Conservation (phyloP, 2,888 invertebrate genomes). For the Diarsia brunnea region DNA sequence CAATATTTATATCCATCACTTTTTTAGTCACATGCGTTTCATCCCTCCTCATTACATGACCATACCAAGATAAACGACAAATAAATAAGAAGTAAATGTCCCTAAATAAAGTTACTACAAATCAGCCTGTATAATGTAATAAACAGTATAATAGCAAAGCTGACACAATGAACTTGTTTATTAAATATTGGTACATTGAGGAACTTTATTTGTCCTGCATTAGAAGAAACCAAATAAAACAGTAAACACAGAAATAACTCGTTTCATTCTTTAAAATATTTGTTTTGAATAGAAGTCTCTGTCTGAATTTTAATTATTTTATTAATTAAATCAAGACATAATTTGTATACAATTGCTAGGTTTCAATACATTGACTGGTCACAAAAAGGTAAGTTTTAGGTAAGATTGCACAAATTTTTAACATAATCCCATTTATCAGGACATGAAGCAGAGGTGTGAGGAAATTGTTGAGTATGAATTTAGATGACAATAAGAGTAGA, state of each 20-base stretch:
- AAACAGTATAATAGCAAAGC: conserved; percentile 1
- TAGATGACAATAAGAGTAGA: no score
- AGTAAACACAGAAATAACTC: background rate
- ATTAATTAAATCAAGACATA: background rate
- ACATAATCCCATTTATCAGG: no score
- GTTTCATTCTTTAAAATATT: conserved; percentile 23
- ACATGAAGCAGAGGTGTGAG: no score
- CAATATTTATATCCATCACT: no score
- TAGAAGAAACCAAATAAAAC: background rate
- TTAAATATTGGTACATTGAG: background rate
- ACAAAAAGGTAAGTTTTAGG: background rate
- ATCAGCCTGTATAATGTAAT: conserved; percentile 7
- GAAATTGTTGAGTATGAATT: no score
- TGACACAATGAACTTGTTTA: background rate
- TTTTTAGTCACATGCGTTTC: no score
- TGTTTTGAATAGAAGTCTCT: background rate
- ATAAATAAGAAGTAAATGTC: no score
- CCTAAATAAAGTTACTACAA: background rate
- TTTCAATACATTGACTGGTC: background rate
- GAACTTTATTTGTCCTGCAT: conserved; percentile 31
- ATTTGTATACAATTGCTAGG: no score
- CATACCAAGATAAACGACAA: no score
- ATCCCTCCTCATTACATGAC: no score
- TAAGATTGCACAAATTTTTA: background rate
- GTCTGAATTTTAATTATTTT: background rate